Base-by-base conservation (phyloP, 2,113 vertebrate genomes). In the Ornithorhynchus anatinus region DNA sequence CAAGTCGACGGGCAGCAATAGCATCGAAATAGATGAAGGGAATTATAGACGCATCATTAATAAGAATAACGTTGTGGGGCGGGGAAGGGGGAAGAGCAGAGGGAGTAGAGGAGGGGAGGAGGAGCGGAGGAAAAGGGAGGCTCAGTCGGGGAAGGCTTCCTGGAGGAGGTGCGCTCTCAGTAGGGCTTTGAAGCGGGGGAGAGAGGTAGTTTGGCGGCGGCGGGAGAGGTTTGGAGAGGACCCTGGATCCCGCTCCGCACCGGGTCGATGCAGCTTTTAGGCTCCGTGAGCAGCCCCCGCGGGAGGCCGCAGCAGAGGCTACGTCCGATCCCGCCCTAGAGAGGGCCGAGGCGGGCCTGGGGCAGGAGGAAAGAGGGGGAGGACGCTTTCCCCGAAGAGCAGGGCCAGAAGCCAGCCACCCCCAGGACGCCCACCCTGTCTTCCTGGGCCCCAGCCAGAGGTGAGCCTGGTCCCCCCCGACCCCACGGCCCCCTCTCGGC, bases 221-320 rank as follows among this genome's bases (percentile, higher is more conserved):
- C 52, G 62, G 47, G 68, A 27, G 29, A 79, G 68, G 33, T 44
- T 56, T 45, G 47, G 76, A 78, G 68, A 76, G 45, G 51, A 50
- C 73, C 82, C 65, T 19, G 69, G 6, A 47, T 25, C 20, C 56
- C 33, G 74, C 31, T 42, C 7, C 2, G 19, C 8, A 25, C 63
- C 20, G 38, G 64, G 62, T 37, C 44, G 58, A 87, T 93, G 87
- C 81, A 85, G 67, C 68, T 75, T 43, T 84, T 85, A 39, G 84
- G 87, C 68, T 89, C 76, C 69, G 86, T 92, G 59, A 91, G 85
- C 44, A 38, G 69, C 62, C 91, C 92, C 89, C 72, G 81, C 27
- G 5, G 8, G 85, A 88, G 88, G 89, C 89, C 91, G 72, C 88
- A 82, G 73, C 77, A 82, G 69, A 70, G 81, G 47, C 85, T 29